Evolutionary conservation across 92 coral and sea anemone species (phyloP), one percentile per base, ranked within the genome.

Genomic region (Parazoanthus darwini): DNA sequence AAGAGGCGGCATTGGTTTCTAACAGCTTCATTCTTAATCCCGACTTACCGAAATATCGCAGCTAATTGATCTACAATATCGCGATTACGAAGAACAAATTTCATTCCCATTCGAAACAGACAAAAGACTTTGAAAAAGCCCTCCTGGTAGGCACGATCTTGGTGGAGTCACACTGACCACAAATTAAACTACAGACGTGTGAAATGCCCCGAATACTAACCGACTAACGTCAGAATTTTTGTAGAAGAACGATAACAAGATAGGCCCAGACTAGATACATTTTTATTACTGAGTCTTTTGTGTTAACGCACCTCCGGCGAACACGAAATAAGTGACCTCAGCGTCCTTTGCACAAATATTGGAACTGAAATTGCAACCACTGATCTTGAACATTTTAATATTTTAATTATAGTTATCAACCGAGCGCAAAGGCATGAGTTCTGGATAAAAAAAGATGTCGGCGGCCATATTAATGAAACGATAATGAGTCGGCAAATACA

Each of bases 391-490:
- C 87, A 84, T 72, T 75, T 44, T 84, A 84, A 84, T 82, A 67
- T 82, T 42, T 65, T 70, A 71, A 82, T 84, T 84, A 84, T 44
- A 72, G 87, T 75, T 84, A 70, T 84, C 87, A 73, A 84, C 50
- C 79, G 18, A 46, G 75, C 65, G 70, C 87, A 84, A 84, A 84
- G 87, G 70, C 79, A 48, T 46, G 43, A 43, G 86, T 72, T 84
- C 74, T 44, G 87, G 79, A 25, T 70, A 80, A 71, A 26, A 84
- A 71, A 84, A 26, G 67, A 42, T n/a, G 43, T 29, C 33, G 87
- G 59, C 87, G 87, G 87, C 78, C 87, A 84, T 84, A 84, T 84
- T 70, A 71, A 84, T 84, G 87, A 84, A 48, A 51, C 65, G 87
- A 48, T 84, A 84, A 84, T 84, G 79, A 84, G 87, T 36, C 79